Evolutionary conservation across 2,797 vertebrate species (phyloP), one percentile per base, ranked within the genome.

Genomic region (Xiphophorus birchmanni): DNA sequence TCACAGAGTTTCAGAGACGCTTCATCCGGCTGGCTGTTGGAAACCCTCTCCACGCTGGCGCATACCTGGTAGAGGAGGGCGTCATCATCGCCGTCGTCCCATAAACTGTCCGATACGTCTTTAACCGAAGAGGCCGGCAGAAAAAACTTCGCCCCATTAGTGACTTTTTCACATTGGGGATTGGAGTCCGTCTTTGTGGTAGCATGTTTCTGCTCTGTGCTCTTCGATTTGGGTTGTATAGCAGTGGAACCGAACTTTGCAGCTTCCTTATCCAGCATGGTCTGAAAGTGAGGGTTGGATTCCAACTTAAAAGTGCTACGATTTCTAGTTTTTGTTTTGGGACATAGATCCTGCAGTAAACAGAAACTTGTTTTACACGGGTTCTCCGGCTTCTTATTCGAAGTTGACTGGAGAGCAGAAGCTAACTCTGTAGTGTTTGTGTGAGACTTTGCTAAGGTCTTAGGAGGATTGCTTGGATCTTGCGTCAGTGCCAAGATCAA

Each of bases 51-150:
- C 84, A 98, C 87, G 26, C 95, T 95, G 89, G 98, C 97, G 90
- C 98, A 99, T 23, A 96, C 96, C 92, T 97, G 96, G 93, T 96
- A 99, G 15, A 99, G 90, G 83, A 99, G 91, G 42, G 96, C 96
- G 71, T 99, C 97, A 18, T 99, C 97, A 1, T 96, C 97, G 73
- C 87, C 92, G 42, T 97, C 89, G 73, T 96, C 97, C 98, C 98
- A 99, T 67, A 95, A 90, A 75, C 89, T 89, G 77, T 96, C 88
- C 3, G 90, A 85, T 74, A 86, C 67, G 42, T 82, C 76, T 79
- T 86, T 77, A 63, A 74, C 80, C 48, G 77, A 77, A 32, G 65
- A 65, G 29, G 75, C 26, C 47, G 72, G 54, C 10, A 37, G 67
- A 73, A 4, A 0, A 37, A 26, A 26, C 90, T 91, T 95, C 77